A percentile compares a stretch with the other conserved stretches of the same genome.
These are phyloP conservation scores for Machaerirhynchus nigripectus DNA, from an alignment of 2,113 vertebrate species.

Conservation along the genomic window DNA sequence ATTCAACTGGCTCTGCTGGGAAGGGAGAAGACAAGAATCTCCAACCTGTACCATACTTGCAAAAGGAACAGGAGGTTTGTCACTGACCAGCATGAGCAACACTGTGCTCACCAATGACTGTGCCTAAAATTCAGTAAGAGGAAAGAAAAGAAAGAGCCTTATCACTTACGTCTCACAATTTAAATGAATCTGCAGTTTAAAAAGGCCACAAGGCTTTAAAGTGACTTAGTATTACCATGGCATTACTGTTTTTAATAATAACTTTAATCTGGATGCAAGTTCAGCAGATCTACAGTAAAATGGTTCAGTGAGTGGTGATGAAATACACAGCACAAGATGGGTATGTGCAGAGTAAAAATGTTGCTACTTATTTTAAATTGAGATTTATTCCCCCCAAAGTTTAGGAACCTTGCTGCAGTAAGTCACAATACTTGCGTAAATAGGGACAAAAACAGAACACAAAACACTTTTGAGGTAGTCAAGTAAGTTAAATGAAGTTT, in stretches of 20 bases:
- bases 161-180: not conserved
- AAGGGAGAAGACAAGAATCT: not conserved
- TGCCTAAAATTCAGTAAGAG: not conserved
- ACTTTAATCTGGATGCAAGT: not conserved
- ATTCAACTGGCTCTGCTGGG: not conserved
- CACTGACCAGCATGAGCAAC: not conserved
- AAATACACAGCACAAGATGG: not conserved
- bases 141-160: not conserved
- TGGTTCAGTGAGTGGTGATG: not conserved
- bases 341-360: not conserved
- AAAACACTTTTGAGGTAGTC: constrained; percentile 32
- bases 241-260: not conserved
- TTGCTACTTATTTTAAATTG: constrained; percentile 30
- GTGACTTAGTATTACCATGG: not conserved
- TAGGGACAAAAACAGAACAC: constrained; percentile 16
- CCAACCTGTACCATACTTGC: not conserved
- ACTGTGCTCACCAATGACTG: not conserved
- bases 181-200: not conserved
- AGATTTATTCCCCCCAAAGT: constrained; percentile 13
- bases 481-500: constrained; percentile 55
- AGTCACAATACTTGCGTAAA: constrained; percentile 55
- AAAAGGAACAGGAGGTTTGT: not conserved
- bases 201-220: not conserved
- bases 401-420: not conserved
- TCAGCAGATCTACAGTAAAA: not conserved